Conservation (phyloP, 2,113 vertebrate species). For the human (Homo sapiens) region GRCh38 chr1:246945501-246946000, state of each 20-base stretch:
- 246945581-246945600: background rate
- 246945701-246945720: background rate
- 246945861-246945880: background rate
- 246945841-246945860: background rate
- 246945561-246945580: background rate
- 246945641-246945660: background rate
- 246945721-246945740: background rate
- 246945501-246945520: too few species aligned
- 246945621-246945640: background rate
- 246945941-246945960: background rate
- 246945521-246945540: too few species aligned
- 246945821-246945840: too few species aligned
- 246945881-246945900: too few species aligned
- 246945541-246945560: background rate
- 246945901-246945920: background rate
- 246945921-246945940: background rate
- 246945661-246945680: background rate
- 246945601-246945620: background rate
- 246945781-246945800: background rate
- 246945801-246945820: too few species aligned
- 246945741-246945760: background rate
- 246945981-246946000: background rate
- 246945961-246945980: background rate
- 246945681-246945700: background rate
- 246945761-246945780: background rate